These are phyloP conservation scores for Schizotus pectinicornis DNA, from an alignment of 2,888 invertebrate genomes.

Conservation along the genomic window DNA sequence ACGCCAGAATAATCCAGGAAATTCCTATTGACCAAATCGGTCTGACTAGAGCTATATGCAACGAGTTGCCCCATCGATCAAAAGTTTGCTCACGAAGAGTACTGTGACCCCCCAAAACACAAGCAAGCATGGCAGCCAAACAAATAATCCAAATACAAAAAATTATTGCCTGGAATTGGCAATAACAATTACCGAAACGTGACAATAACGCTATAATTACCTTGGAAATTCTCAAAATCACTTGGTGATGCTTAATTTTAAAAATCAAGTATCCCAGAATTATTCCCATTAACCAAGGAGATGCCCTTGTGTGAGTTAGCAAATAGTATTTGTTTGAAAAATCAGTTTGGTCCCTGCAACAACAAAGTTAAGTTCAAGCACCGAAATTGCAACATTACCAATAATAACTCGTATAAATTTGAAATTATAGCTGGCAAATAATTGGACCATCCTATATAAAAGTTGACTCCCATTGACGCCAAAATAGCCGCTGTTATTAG, in stretches of 20 bases:
- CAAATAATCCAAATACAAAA: slow-evolving; percentile 21
- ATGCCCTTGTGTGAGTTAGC: slow-evolving; percentile 35
- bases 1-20: slow-evolving; percentile 59
- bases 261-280: slow-evolving; percentile 37
- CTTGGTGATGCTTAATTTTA: slow-evolving; percentile 22
- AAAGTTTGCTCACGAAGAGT: slow-evolving; percentile 30
- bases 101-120: slow-evolving; percentile 35
- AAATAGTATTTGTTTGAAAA: slow-evolving; percentile 33
- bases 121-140: slow-evolving; percentile 16
- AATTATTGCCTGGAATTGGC: slow-evolving; percentile 8
- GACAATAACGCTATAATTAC: slow-evolving; percentile 3
- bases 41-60: slow-evolving; percentile 51
- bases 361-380: background rate
- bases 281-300: slow-evolving; percentile 41
- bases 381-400: too few relatives aligned
- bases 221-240: slow-evolving; percentile 7
- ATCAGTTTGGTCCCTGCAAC: background rate
- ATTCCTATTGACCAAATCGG: slow-evolving; percentile 58
- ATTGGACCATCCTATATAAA: slow-evolving; percentile 37
- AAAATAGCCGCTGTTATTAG: slow-evolving; percentile 30
- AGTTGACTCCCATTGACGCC: slow-evolving; percentile 33
- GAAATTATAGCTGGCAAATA: slow-evolving; percentile 36
- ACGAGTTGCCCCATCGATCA: slow-evolving; percentile 30
- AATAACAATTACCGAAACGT: background rate
- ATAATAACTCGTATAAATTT: slow-evolving; percentile 37